Evolutionary conservation across 1,140 invertebrate species (phyloP).

Genomic region (Aphelenchoides fujianensis): DNA sequence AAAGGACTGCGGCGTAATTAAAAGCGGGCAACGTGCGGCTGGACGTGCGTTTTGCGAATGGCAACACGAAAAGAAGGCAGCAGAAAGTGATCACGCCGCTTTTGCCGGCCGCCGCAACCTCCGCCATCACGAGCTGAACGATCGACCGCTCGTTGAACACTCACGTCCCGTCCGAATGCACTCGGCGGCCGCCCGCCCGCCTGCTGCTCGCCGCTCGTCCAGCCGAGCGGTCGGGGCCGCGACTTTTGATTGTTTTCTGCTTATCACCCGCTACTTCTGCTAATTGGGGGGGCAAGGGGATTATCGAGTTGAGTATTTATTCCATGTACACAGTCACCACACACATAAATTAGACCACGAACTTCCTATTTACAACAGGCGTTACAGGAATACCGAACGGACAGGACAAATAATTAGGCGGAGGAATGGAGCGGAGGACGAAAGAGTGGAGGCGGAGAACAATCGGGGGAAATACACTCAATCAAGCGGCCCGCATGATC

Average conservation of each 20-base stretch:
- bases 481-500: not conserved
- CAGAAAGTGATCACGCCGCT: too few relatives aligned
- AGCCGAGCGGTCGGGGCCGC: too few relatives aligned
- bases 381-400: conserved; percentile 1
- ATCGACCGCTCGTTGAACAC: not conserved
- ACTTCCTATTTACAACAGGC: not conserved
- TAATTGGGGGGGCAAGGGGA: not conserved
- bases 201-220: too few relatives aligned
- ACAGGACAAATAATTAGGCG: too few relatives aligned
- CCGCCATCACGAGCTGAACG: not conserved
- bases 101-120: too few relatives aligned
- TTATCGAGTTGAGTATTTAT: not conserved
- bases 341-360: conserved; percentile 2
- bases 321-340: not conserved
- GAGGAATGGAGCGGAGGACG: not conserved
- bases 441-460: not conserved
- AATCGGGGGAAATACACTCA: not conserved
- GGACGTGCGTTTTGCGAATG: too few relatives aligned
- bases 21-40: too few relatives aligned
- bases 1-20: too few relatives aligned
- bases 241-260: not conserved
- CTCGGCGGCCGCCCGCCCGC: not conserved
- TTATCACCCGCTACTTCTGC: not conserved
- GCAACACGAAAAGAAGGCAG: too few relatives aligned
- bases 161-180: not conserved